Evolutionary conservation across 2,113 vertebrate genomes (phyloP).

Genomic region (Peucedramus taeniatus): DNA sequence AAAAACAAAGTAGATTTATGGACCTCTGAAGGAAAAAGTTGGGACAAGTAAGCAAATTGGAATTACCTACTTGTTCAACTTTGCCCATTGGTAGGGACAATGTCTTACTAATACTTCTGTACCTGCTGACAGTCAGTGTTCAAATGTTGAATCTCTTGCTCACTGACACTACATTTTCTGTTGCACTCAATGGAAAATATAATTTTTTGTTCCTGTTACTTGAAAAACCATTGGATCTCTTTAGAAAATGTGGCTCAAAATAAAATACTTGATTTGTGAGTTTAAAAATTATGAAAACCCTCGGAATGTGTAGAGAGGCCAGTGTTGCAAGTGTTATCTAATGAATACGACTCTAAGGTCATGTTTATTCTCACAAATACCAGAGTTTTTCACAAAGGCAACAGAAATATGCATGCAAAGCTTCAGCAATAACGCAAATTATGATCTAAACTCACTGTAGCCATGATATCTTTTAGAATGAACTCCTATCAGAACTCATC

Average conservation of each 20-base stretch:
- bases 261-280: background rate
- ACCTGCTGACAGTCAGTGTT: background rate
- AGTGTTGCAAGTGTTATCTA: background rate
- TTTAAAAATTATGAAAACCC: background rate
- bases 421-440: background rate
- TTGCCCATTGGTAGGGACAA: background rate
- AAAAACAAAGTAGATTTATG: background rate
- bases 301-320: background rate
- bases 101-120: background rate
- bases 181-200: background rate
- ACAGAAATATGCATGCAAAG: background rate
- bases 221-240: background rate
- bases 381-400: background rate
- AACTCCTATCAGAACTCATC: constrained; percentile 7
- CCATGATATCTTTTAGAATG: background rate
- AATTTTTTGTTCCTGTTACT: background rate
- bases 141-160: background rate
- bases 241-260: background rate
- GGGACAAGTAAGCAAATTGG: background rate
- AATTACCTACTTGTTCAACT: background rate
- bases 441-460: background rate
- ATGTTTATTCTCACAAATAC: background rate
- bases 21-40: background rate
- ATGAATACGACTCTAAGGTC: background rate
- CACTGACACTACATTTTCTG: background rate